A percentile compares a stretch with the other conserved stretches of the same genome.
Evolutionary conservation across 2,113 vertebrate genomes (phyloP).

Genomic region (Marcusenius ussheri): DNA sequence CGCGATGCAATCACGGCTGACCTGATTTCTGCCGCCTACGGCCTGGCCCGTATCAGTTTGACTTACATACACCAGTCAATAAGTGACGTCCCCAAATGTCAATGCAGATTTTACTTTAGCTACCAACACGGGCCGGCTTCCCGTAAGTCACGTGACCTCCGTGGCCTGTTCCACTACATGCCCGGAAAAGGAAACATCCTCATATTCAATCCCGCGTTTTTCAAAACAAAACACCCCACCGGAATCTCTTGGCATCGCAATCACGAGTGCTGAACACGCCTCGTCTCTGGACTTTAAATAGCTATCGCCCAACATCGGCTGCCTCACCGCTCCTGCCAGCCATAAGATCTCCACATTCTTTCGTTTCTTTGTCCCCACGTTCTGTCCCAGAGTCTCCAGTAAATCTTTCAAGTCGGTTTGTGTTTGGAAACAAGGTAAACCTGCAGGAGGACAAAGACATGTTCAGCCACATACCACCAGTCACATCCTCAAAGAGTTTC

Average conservation of each 20-base stretch:
- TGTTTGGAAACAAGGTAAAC: conserved; percentile 84
- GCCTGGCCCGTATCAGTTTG: background rate
- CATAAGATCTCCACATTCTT: conserved; percentile 98
- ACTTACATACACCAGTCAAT: background rate
- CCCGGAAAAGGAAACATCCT: background rate
- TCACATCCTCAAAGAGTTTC: background rate
- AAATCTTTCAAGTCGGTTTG: conserved; percentile 87
- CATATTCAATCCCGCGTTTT: background rate
- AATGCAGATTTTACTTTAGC: background rate
- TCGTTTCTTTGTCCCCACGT: conserved; percentile 86
- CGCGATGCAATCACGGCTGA: background rate
- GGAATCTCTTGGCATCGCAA: background rate
- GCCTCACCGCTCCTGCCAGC: conserved; percentile 82
- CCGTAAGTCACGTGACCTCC: background rate
- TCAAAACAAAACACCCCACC: background rate
- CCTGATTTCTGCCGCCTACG: background rate
- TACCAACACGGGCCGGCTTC: background rate
- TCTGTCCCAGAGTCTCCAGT: conserved; percentile 90
- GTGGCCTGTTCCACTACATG: background rate
- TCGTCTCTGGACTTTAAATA: background rate
- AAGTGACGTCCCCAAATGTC: background rate
- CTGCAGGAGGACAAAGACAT: conserved; percentile 47
- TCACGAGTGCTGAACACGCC: background rate
- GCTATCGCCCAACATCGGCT: background rate
- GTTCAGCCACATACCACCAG: background rate